A percentile compares a stretch with the other conserved stretches of the same genome.
These are phyloP conservation scores for Brachionus rotundiformis DNA, from an alignment of 1,140 invertebrate genomes.

Conservation along the genomic window DNA sequence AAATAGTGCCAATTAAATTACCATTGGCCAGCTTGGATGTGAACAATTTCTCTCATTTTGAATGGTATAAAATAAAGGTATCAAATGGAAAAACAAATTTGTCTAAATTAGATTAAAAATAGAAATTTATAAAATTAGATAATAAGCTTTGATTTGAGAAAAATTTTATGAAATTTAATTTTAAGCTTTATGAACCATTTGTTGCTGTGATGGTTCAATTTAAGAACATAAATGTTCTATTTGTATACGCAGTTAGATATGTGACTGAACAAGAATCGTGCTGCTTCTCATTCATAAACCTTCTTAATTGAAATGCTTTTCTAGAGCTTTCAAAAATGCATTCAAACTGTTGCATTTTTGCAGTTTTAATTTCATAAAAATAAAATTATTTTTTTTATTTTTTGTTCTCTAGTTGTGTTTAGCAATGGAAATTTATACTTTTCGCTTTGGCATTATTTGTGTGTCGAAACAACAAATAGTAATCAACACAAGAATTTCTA, in stretches of 20 bases:
- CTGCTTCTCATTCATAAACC: neutral
- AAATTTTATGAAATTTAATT: neutral
- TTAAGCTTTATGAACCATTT: neutral
- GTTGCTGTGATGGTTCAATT: neutral
- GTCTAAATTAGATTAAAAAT: neutral
- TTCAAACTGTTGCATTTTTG: neutral
- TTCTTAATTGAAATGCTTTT: neutral
- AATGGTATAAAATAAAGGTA: conserved; percentile 16
- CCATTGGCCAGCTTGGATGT: conserved; percentile 75
- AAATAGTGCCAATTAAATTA: neutral
- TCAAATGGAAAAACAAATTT: neutral
- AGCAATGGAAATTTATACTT: conserved; percentile 8
- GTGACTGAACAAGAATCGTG: neutral
- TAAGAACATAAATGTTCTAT: neutral
- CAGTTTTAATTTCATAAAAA: neutral
- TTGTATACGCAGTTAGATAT: neutral
- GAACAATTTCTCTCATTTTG: conserved; percentile 75
- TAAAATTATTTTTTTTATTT: neutral
- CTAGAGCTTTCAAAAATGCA: neutral
- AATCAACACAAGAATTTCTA: conserved; percentile 44
- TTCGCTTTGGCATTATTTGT: conserved; percentile 6
- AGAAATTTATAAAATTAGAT: conserved; percentile 15
- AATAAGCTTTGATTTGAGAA: neutral
- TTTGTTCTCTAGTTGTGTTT: neutral
- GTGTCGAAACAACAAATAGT: conserved; percentile 2